phyloP scores from a whole-genome alignment of 2,113 vertebrate genomes.

The Neomonachus schauinslandi region DNA sequence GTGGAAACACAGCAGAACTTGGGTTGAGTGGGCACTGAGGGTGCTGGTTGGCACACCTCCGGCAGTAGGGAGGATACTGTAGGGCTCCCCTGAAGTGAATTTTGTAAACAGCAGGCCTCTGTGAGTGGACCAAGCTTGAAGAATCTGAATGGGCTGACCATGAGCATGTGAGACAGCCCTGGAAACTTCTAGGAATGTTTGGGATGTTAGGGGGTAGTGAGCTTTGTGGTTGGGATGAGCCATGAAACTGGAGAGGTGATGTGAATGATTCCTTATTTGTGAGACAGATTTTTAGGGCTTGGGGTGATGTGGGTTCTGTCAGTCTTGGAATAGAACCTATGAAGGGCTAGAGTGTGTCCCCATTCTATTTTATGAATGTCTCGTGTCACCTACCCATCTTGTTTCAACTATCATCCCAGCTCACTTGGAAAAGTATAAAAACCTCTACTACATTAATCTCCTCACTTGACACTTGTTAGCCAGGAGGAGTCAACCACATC shows the following conservation, averaged over 20 bases:
- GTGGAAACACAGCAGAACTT: neutral
- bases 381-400: neutral
- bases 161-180: neutral
- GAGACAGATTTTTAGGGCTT: neutral
- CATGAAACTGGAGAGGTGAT: neutral
- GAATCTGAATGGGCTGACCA: neutral
- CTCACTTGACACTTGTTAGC: neutral
- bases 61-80: neutral
- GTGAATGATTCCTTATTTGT: neutral
- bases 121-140: neutral
- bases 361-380: neutral
- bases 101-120: neutral
- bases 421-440: neutral
- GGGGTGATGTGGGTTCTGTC: neutral
- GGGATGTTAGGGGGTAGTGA: neutral
- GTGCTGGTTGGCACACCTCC: neutral
- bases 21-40: neutral
- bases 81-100: neutral
- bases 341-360: neutral
- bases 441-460: neutral
- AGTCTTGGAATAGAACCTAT: neutral
- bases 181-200: neutral
- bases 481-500: neutral
- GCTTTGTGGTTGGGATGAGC: neutral
- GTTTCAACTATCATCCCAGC: neutral